Percentiles rank a stretch among this genome's conserved stretches.
phyloP scores from a whole-genome alignment of 2,113 vertebrate genomes.

The Ivindomyrus marchei region DNA sequence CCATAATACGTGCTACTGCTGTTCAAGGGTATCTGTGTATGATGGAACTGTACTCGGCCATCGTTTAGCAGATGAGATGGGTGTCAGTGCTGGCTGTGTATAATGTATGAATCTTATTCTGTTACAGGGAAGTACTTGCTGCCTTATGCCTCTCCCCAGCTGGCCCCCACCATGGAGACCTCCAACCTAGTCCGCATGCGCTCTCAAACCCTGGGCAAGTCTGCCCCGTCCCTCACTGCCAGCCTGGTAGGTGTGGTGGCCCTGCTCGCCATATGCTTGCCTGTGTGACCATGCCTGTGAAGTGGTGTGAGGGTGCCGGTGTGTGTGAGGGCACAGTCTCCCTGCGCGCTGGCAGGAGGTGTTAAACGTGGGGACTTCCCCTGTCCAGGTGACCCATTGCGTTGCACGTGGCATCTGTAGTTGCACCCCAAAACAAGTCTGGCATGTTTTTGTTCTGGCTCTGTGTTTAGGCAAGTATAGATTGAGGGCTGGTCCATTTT shows the following conservation, averaged over 20 bases:
- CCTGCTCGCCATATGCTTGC: not conserved
- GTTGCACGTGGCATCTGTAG: not conserved
- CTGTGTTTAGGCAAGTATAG: not conserved
- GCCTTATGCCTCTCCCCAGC: slow-evolving; percentile 59
- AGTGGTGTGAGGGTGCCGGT: not conserved
- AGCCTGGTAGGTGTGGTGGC: slow-evolving; percentile 68
- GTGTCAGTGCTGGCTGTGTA: not conserved
- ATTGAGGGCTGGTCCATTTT: not conserved
- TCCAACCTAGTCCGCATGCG: slow-evolving; percentile 87
- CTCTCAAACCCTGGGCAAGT: slow-evolving; percentile 81
- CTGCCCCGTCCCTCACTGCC: slow-evolving; percentile 81
- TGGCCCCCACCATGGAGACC: slow-evolving; percentile 56
- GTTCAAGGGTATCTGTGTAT: not conserved
- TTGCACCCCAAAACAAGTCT: not conserved
- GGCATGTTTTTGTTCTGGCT: not conserved
- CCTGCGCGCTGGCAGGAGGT: not conserved
- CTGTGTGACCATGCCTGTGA: not conserved
- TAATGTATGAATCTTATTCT: slow-evolving; percentile 18
- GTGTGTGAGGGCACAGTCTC: not conserved
- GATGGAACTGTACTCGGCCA: not conserved
- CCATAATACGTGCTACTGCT: not conserved
- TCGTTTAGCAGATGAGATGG: not conserved
- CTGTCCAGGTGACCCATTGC: not conserved
- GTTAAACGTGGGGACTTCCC: not conserved
- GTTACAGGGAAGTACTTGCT: slow-evolving; percentile 82